Evolutionary conservation across 2,113 vertebrate genomes (phyloP).

Genomic region (Burhinus bistriatus): DNA sequence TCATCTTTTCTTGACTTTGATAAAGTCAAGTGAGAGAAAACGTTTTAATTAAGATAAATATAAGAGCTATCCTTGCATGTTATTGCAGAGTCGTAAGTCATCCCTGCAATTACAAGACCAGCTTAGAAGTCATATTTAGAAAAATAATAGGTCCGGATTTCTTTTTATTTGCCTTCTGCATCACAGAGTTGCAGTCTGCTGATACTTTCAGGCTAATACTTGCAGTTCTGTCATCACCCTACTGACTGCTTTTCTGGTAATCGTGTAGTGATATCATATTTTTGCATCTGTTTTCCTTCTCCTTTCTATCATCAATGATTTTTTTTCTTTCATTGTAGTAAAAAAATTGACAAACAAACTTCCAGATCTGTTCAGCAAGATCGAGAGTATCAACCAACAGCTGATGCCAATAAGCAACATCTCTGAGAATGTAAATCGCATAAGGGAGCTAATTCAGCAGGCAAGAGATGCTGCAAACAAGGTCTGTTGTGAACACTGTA

Average conservation of each 20-base stretch:
- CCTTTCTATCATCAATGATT: background rate
- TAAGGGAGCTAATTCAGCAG: constrained; percentile 91
- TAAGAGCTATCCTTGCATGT: background rate
- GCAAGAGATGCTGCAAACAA: constrained; percentile 92
- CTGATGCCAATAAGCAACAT: constrained; percentile 82
- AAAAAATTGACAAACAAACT: constrained; percentile 84
- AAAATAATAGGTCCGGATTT: background rate
- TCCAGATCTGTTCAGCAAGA: constrained; percentile 85
- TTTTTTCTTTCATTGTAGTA: constrained; percentile 71
- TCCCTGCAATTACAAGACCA: background rate
- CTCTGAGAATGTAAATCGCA: constrained; percentile 86
- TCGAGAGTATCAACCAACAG: constrained; percentile 84
- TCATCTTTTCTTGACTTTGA: background rate
- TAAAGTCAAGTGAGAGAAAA: background rate
- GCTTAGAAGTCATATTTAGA: background rate
- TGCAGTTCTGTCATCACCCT: background rate
- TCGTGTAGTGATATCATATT: background rate
- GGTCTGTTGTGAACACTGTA: constrained; percentile 68
- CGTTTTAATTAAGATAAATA: background rate
- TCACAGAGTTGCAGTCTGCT: background rate
- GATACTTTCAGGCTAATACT: background rate
- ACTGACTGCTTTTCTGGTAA: background rate
- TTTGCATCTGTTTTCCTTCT: background rate
- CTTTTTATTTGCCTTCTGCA: background rate
- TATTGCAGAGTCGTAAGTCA: background rate